Evolutionary conservation across 2,888 invertebrate genomes (phyloP).

Genomic region (Himalopsyche anomala): DNA sequence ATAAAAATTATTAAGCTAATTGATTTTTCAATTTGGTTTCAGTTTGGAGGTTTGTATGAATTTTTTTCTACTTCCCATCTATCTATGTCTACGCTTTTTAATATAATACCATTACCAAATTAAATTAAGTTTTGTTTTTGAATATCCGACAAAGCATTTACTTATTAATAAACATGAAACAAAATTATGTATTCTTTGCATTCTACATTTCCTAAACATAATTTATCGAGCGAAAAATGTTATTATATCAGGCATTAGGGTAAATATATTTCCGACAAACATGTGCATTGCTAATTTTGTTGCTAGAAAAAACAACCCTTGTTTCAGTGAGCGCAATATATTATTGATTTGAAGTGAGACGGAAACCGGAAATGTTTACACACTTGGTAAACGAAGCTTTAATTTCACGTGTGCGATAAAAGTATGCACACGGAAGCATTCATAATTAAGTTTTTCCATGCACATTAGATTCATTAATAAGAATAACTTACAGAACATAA

Average conservation of each 20-base stretch:
- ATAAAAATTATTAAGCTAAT: too few relatives aligned
- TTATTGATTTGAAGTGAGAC: conserved; percentile 53
- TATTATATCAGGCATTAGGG: not conserved
- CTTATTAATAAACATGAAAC: too few relatives aligned
- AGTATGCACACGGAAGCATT: not conserved
- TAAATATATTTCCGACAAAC: not conserved
- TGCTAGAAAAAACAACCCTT: conserved; percentile 50
- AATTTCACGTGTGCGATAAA: not conserved
- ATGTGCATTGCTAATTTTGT: conserved; percentile 53
- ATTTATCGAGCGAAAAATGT: conserved; percentile 21
- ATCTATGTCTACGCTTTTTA: too few relatives aligned
- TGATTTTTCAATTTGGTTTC: too few relatives aligned
- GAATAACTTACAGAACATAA: too few relatives aligned
- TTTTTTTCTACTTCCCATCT: too few relatives aligned
- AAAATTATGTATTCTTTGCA: too few relatives aligned
- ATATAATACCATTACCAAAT: too few relatives aligned
- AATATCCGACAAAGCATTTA: too few relatives aligned
- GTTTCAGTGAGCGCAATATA: conserved; percentile 38
- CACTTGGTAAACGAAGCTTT: conserved; percentile 35
- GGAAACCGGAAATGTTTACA: conserved; percentile 52
- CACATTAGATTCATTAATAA: not conserved
- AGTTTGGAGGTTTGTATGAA: too few relatives aligned
- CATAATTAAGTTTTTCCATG: not conserved
- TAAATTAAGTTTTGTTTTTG: too few relatives aligned
- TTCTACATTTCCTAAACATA: not conserved